phyloP scores from a whole-genome alignment of 2,113 vertebrate species.

The Scolopax mira region DNA sequence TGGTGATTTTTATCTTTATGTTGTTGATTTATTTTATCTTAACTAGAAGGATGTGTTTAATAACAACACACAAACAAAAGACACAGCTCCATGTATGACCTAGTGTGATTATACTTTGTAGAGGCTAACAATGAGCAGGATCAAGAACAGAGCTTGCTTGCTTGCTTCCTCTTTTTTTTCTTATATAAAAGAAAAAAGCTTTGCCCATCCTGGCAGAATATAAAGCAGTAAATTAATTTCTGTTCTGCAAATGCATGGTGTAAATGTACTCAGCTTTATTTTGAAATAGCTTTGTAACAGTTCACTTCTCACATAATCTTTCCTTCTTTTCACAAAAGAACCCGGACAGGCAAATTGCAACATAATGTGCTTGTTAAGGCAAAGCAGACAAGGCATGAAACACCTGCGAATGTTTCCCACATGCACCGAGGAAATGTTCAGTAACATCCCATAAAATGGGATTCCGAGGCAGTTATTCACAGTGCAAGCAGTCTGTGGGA shows the following conservation, averaged over 20 bases:
- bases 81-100: background rate
- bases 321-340: background rate
- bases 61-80: background rate
- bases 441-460: background rate
- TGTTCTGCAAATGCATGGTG: background rate
- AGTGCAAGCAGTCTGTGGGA: background rate
- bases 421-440: background rate
- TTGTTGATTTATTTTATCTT: slow-evolving; percentile 33
- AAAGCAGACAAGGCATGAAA: background rate
- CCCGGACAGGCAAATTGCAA: background rate
- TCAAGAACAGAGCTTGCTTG: background rate
- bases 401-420: background rate
- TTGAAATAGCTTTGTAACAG: background rate
- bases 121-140: background rate
- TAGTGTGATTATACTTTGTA: background rate
- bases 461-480: background rate
- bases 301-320: background rate
- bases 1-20: slow-evolving; percentile 20
- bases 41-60: slow-evolving; percentile 44
- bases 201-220: background rate
- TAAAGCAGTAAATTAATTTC: background rate
- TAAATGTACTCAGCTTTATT: background rate
- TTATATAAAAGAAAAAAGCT: background rate
- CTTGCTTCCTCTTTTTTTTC: background rate
- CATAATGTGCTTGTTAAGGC: background rate